Evolutionary conservation across 2,113 vertebrate genomes (phyloP).

Genomic region (Callospermophilus lateralis): DNA sequence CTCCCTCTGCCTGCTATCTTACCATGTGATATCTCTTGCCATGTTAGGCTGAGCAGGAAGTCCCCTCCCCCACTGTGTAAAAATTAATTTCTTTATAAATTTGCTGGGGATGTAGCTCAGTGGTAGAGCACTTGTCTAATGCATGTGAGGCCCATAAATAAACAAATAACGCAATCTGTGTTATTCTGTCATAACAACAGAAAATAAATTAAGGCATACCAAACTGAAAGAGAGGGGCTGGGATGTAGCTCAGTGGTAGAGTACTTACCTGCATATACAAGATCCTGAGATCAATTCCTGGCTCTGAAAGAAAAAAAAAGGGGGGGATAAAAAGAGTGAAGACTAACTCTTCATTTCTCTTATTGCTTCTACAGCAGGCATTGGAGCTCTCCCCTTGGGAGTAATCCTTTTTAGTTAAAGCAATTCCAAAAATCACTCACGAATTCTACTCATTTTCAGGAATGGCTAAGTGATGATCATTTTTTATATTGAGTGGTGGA

Average conservation of each 20-base stretch:
- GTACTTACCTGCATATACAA: background rate
- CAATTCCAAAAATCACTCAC: background rate
- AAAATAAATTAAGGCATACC: no score
- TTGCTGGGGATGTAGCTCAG: background rate
- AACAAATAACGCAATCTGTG: no score
- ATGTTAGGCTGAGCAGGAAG: background rate
- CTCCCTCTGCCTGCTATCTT: background rate
- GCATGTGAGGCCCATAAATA: no score
- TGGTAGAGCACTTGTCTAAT: no score
- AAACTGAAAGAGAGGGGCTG: no score
- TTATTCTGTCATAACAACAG: no score
- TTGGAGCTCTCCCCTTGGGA: background rate
- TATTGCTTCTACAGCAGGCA: background rate
- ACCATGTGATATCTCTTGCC: background rate
- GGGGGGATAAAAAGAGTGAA: background rate
- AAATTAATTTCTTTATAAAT: no score
- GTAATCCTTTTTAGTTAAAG: background rate
- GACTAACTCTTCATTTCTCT: background rate
- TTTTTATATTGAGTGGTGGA: background rate
- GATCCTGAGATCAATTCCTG: background rate
- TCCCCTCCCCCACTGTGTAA: background rate
- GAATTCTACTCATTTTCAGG: no score
- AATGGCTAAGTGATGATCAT: no score
- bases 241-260: no score
- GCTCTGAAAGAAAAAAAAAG: background rate